Base-by-base conservation (phyloP, 2,113 vertebrate species). In the Hystrix cristata region DNA sequence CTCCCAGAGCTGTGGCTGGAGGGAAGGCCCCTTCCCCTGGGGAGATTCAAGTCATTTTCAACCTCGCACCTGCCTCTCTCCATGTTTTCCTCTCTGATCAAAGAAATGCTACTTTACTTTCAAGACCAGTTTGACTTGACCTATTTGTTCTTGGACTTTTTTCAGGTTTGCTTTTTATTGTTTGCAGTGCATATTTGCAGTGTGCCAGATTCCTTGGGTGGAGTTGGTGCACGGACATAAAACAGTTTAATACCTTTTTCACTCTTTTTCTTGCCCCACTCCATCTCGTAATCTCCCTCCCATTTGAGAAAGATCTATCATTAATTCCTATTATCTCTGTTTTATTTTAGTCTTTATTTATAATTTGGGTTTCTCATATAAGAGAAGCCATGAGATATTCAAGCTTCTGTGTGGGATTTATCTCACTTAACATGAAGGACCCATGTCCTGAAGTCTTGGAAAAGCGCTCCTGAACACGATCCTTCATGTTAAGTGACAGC, bases 1-100 rank as follows among this genome's bases (percentile, higher is more conserved):
- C 1, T 43, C 48, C 29, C 2, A 51, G 6, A 7, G 1, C 25
- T 29, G 43, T 15, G 18, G n/a, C 1, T 7, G 18, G 60, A 1
- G 21, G 60, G 60, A 38, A 38, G 19, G 59, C 59, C 6, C 21
- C 69, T 19, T 8, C 18, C 8, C 69, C 25, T 51, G 0, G 25
- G 48, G 64, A 3, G 57, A 31, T 25, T 60, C 2, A 16, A 0
- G 38, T 2, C 16, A 60, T 13, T 46, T 2, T 31, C 10, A 31
- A 3, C 8, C 29, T 38, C 18, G 14, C 76, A 10, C 76, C 74
- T 78, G 16, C 4, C 4, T 29, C 15, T 8, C 76, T 53, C 25
- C 65, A 25, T 34, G 2, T 60, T 80, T 62, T 81, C 13, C 15
- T 34, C 8, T 34, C 48, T 5, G 23, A 79, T 46, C 4, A 2